Conservation (phyloP, 2,888 invertebrate species). For the Troides aeacus region DNA sequence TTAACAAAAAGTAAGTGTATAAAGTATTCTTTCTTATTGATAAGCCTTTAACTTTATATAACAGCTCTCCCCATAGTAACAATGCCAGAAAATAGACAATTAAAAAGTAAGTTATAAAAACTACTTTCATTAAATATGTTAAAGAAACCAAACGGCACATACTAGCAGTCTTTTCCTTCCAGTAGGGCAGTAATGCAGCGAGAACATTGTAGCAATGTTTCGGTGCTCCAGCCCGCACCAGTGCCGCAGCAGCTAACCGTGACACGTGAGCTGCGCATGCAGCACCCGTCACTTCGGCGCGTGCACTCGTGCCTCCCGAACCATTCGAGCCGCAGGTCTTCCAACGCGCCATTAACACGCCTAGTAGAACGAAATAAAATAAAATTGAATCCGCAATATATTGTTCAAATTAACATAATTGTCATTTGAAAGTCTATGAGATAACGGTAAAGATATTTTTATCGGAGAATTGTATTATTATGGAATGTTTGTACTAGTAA, state of each 20-base stretch:
- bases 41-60: too few relatives aligned
- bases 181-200: slow-evolving; percentile 81
- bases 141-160: slow-evolving; percentile 37
- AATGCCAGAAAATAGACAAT: too few relatives aligned
- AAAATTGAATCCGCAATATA: not conserved
- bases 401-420: too few relatives aligned
- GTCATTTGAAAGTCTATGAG: too few relatives aligned
- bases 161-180: slow-evolving; percentile 81
- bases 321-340: slow-evolving; percentile 67
- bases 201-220: slow-evolving; percentile 68
- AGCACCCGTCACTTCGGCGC: slow-evolving; percentile 48
- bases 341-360: slow-evolving; percentile 88
- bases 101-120: too few relatives aligned
- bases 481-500: too few relatives aligned
- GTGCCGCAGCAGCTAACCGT: slow-evolving; percentile 64
- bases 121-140: not conserved
- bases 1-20: too few relatives aligned
- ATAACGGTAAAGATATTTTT: too few relatives aligned
- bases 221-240: slow-evolving; percentile 64
- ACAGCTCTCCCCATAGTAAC: too few relatives aligned
- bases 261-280: slow-evolving; percentile 73
- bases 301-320: slow-evolving; percentile 36
- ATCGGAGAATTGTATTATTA: too few relatives aligned
- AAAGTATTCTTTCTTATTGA: too few relatives aligned
- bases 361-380: slow-evolving; percentile 49